Evolutionary conservation across 2,797 vertebrate species (phyloP), one percentile per base, ranked within the genome.

Genomic region (Bryconaethiops microstoma): DNA sequence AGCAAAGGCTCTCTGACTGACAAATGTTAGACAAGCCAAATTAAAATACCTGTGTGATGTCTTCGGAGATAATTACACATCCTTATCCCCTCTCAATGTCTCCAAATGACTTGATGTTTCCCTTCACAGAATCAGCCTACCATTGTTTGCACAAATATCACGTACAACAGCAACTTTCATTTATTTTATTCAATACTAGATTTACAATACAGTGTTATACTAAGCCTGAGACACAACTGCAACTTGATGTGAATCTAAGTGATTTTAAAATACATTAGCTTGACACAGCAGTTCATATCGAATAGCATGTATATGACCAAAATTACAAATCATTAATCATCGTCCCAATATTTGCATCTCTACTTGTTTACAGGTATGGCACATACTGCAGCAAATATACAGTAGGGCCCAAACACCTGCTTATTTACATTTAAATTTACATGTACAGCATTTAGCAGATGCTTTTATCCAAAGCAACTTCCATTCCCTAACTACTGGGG

Each of bases 31-130:
- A 81, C 80, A 73, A 48, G 69, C 68, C 78, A 84, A 81, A 86
- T 82, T 81, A 80, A 82, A 76, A 85, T 77, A 63, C 67, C 73
- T 82, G 57, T 71, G 62, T 76, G 80, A 84, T 82, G 82, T 78
- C 72, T 85, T 85, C 25, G 39, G 42, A 77, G 77, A 86, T 75
- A 78, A 82, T 84, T 79, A 85, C 75, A 65, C 14, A 12, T 77
- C 19, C 77, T 69, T 65, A 82, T 83, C 76, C 76, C 67, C 68
- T 80, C 69, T 80, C 79, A 81, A 65, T 68, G 76, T 48, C 40
- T 83, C 79, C 75, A 78, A 79, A 79, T 71, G 63, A 14, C 77
- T 79, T 82, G 77, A 82, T 62, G 29, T 29, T 82, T 68, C 74
- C 50, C 48, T 45, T 62, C 59, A 70, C 70, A 25, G 63, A 57